Evolutionary conservation across 2,888 invertebrate genomes (phyloP).

Genomic region (Euplexia lucipara): DNA sequence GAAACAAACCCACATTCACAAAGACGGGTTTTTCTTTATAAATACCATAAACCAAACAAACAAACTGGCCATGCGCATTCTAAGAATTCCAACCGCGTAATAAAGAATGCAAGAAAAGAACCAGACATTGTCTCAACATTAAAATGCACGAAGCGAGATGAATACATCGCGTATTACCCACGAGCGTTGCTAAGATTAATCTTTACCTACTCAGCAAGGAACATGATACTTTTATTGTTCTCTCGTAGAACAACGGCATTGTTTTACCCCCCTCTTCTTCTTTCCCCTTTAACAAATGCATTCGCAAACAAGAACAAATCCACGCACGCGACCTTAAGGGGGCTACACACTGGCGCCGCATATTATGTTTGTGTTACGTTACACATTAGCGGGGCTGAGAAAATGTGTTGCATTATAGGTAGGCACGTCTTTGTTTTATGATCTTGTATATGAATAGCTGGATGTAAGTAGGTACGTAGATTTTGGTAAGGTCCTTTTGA

Average conservation of each 20-base stretch:
- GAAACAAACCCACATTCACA: too few relatives aligned
- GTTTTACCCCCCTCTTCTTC: constrained; percentile 28
- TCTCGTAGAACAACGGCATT: constrained; percentile 51
- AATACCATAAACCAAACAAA: neutral
- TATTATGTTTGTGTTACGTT: constrained; percentile 33
- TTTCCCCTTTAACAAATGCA: constrained; percentile 57
- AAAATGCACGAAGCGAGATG: constrained; percentile 51
- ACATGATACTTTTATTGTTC: constrained; percentile 63
- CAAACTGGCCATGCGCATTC: neutral
- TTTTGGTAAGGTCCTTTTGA: neutral
- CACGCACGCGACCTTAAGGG: constrained; percentile 54
- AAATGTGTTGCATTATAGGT: constrained; percentile 1
- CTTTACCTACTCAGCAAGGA: constrained; percentile 53
- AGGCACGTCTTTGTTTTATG: constrained; percentile 16
- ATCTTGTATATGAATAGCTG: neutral
- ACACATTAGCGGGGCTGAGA: constrained; percentile 28
- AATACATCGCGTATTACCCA: constrained; percentile 50
- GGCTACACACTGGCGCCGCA: constrained; percentile 24
- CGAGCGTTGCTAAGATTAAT: constrained; percentile 54
- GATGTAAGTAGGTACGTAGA: neutral
- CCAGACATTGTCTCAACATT: constrained; percentile 49
- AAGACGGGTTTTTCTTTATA: too few relatives aligned
- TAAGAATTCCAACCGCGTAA: constrained; percentile 18
- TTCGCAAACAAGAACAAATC: constrained; percentile 60
- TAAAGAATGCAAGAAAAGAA: constrained; percentile 19